Conservation (phyloP, 2,888 invertebrate genomes). For the Chymomyza caudatula region DNA sequence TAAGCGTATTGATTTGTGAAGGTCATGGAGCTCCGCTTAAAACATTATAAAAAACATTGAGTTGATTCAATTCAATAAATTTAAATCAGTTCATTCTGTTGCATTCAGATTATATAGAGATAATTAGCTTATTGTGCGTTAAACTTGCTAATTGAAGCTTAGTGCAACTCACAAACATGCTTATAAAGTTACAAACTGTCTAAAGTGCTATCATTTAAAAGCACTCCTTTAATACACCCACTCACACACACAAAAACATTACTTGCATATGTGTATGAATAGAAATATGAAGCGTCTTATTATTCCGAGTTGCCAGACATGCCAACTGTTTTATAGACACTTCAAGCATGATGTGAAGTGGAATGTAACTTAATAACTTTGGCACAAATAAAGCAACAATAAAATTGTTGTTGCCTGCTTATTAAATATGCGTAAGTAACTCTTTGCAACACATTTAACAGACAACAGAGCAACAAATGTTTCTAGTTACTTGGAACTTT, state of each 20-base stretch:
- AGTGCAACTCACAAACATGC: not conserved
- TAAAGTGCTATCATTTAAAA: not conserved
- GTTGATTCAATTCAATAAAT: not conserved
- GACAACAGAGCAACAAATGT: conserved; percentile 50
- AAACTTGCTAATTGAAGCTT: not conserved
- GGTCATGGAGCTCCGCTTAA: no score
- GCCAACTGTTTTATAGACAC: conserved; percentile 7
- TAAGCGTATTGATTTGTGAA: no score
- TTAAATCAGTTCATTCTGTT: not conserved
- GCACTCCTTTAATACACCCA: not conserved
- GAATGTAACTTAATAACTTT: conserved; percentile 56
- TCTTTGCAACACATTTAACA: conserved; percentile 54
- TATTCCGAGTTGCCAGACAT: not conserved
- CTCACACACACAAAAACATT: not conserved
- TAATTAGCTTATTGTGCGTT: not conserved
- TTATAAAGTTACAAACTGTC: not conserved
- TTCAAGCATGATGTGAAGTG: conserved; percentile 16
- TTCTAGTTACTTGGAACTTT: conserved; percentile 15
- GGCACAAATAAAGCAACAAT: conserved; percentile 45
- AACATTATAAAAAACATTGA: no score
- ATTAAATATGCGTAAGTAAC: conserved; percentile 53
- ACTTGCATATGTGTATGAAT: not conserved
- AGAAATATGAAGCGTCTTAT: not conserved
- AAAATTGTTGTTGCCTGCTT: conserved; percentile 36
- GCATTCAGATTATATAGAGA: not conserved